Conservation (phyloP, 2,888 invertebrate species). For the Nasonovia ribisnigri region DNA sequence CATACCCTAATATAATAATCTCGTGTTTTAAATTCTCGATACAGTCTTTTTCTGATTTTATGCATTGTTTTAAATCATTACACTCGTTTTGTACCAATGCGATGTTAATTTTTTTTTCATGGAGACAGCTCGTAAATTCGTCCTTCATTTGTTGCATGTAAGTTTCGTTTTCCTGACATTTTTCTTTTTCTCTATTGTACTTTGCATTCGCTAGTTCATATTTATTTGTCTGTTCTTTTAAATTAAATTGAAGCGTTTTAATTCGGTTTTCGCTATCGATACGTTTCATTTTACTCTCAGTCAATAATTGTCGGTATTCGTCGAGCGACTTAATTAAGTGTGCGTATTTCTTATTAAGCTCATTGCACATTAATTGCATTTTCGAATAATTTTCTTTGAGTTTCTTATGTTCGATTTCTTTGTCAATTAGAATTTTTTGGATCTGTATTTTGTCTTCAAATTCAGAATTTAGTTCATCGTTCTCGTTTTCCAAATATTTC, state of each 20-base stretch:
- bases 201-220: not conserved
- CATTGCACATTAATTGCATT: not conserved
- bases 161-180: not conserved
- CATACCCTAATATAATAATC: not conserved
- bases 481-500: conserved; percentile 31
- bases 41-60: not conserved
- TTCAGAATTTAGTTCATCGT: conserved; percentile 30
- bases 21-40: not conserved
- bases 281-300: not conserved
- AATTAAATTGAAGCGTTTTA: conserved; percentile 1
- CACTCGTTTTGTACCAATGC: not conserved
- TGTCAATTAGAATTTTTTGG: not conserved
- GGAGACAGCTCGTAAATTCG: not conserved
- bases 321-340: not conserved
- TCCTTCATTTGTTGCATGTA: not conserved
- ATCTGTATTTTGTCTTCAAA: not conserved
- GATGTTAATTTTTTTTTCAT: not conserved
- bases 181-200: conserved; percentile 18
- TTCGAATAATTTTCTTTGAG: conserved; percentile 23
- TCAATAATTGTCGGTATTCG: not conserved
- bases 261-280: not conserved
- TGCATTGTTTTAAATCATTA: not conserved
- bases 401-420: not conserved
- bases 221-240: conserved; percentile 5
- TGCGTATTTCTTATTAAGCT: not conserved